These are phyloP conservation scores for Hermaeophaga mercurialis DNA, from an alignment of 2,888 invertebrate species.

Conservation along the genomic window DNA sequence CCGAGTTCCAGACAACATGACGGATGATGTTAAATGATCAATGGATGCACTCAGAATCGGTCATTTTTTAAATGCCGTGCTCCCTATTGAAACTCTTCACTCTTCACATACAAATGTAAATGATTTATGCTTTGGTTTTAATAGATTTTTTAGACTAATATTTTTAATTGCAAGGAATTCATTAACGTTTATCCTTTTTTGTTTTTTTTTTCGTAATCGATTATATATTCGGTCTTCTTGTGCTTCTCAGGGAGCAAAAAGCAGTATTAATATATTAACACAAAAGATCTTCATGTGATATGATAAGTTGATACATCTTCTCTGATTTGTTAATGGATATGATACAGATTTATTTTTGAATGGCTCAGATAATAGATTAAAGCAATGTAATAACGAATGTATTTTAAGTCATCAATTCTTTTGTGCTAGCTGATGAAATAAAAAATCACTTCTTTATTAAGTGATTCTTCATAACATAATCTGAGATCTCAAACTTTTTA, in stretches of 20 bases:
- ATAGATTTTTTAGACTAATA: constrained; percentile 41
- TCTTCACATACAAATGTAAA: constrained; percentile 24
- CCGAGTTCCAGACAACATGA: neutral
- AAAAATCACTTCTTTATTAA: too few relatives aligned
- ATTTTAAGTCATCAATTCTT: too few relatives aligned
- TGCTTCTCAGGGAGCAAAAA: constrained; percentile 23
- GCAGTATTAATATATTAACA: constrained; percentile 18
- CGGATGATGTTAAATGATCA: constrained; percentile 10
- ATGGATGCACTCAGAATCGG: constrained; percentile 1
- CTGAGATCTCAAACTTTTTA: too few relatives aligned
- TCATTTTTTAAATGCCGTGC: constrained; percentile 14
- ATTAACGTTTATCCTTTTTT: constrained; percentile 30
- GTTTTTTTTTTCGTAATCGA: constrained; percentile 23
- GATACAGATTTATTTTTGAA: constrained; percentile 20
- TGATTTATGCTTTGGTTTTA: constrained; percentile 43
- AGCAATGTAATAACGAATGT: too few relatives aligned
- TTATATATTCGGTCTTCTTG: constrained; percentile 20
- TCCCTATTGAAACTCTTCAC: constrained; percentile 11
- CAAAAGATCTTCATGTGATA: constrained; percentile 23
- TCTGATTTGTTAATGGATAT: constrained; percentile 22
- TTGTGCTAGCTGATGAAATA: too few relatives aligned
- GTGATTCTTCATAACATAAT: too few relatives aligned
- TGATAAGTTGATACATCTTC: constrained; percentile 20
- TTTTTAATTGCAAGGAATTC: constrained; percentile 43
- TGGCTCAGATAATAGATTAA: neutral